Conservation (phyloP, 2,888 invertebrate species). For the Drosophila merina region DNA sequence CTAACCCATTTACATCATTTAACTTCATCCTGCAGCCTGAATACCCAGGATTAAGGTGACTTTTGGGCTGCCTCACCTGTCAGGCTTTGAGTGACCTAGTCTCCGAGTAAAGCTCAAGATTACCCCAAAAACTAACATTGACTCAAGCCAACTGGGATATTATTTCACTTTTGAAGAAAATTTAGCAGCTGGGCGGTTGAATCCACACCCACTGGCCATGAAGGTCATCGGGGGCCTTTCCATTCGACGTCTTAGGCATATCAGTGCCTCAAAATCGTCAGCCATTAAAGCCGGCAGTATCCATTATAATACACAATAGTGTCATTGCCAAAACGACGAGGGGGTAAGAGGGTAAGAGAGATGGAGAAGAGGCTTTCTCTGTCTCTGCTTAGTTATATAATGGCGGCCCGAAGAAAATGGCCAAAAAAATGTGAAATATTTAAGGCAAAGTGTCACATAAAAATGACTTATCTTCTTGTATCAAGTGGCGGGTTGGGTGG, state of each 20-base stretch:
- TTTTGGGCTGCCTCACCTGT: conserved; percentile 18
- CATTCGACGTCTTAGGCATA: conserved; percentile 39
- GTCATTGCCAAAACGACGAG: conserved; percentile 60
- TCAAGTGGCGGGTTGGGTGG: conserved; percentile 73
- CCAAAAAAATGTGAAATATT: conserved; percentile 81
- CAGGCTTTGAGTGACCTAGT: conserved; percentile 24
- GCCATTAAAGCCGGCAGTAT: conserved; percentile 67
- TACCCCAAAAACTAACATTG: conserved; percentile 39
- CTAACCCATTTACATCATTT: conserved; percentile 31
- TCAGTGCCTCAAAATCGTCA: conserved; percentile 63
- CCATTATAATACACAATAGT: conserved; percentile 71
- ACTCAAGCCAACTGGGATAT: conserved; percentile 26
- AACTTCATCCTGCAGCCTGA: conserved; percentile 4
- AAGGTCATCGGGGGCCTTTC: conserved; percentile 45
- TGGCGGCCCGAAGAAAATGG: conserved; percentile 55
- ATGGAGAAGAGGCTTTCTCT: conserved; percentile 8
- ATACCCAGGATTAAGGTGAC: conserved; percentile 25
- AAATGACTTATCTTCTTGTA: conserved; percentile 82
- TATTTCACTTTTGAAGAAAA: conserved; percentile 32
- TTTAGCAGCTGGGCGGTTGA: conserved; percentile 8
- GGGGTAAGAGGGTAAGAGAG: conserved; percentile 7
- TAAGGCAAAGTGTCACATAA: conserved; percentile 82
- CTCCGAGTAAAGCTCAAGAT: conserved; percentile 27
- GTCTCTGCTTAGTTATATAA: conserved; percentile 52
- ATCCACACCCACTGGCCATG: conserved; percentile 12